Percentiles rank a stretch among this genome's conserved stretches.
These are phyloP conservation scores for Mellilla xanthometata DNA, from an alignment of 2,888 invertebrate species.

Conservation along the genomic window DNA sequence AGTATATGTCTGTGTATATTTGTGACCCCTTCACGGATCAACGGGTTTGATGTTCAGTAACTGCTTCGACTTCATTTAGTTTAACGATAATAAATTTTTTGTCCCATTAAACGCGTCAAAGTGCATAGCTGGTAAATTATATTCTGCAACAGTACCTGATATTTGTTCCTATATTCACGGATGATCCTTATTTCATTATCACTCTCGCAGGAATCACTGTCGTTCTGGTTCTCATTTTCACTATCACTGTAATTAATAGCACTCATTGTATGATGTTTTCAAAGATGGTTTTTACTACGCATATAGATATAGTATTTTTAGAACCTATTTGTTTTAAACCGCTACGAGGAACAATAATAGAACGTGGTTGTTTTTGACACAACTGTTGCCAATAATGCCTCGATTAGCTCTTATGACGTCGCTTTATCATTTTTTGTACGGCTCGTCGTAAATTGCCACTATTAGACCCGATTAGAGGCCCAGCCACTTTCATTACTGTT, in stretches of 20 bases:
- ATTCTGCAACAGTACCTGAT: no score
- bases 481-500: constrained; percentile 1
- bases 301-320: no score
- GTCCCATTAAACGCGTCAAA: no score
- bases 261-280: background rate
- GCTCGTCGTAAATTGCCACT: constrained; percentile 8
- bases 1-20: no score
- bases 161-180: constrained; percentile 26
- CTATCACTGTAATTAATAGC: background rate
- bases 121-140: no score
- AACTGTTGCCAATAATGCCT: constrained; percentile 7
- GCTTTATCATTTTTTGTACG: constrained; percentile 8
- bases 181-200: constrained; percentile 37
- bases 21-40: no score
- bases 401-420: constrained; percentile 9
- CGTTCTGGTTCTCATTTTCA: constrained; percentile 8
- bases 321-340: no score
- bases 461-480: constrained; percentile 3
- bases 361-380: constrained; percentile 2
- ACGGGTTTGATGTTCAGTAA: no score
- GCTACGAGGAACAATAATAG: no score
- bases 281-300: background rate
- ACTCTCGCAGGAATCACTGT: constrained; percentile 38
- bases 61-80: no score
- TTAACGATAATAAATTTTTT: no score